These are phyloP conservation scores for Drosophila repletoides DNA, from an alignment of 1,140 invertebrate species.

Conservation along the genomic window DNA sequence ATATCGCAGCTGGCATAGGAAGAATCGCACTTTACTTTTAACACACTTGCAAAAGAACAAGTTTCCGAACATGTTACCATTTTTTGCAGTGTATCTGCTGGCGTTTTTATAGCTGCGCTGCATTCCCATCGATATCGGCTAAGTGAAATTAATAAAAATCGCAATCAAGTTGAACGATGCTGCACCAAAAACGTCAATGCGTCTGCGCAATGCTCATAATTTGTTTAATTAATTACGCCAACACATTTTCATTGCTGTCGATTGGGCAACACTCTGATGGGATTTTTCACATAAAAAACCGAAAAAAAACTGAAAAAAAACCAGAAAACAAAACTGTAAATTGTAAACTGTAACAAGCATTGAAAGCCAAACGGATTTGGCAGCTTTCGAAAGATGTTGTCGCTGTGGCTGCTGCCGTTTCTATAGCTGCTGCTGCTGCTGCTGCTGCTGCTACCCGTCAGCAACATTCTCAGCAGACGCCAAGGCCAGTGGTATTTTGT, in stretches of 20 bases:
- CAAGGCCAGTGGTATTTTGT: slow-evolving; percentile 72
- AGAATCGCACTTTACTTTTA: no score
- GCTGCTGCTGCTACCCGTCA: slow-evolving; percentile 29
- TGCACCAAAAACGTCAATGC: slow-evolving; percentile 73
- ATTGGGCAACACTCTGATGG: slow-evolving; percentile 59
- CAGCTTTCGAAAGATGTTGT: slow-evolving; percentile 68
- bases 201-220: slow-evolving; percentile 78
- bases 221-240: slow-evolving; percentile 79
- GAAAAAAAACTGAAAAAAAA: slow-evolving; percentile 18
- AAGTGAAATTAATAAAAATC: slow-evolving; percentile 79
- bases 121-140: slow-evolving; percentile 59
- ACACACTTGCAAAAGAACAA: no score
- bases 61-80: no score
- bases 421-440: neutral
- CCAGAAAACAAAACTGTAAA: slow-evolving; percentile 1
- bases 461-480: slow-evolving; percentile 71
- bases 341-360: slow-evolving; percentile 60
- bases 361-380: slow-evolving; percentile 68
- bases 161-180: slow-evolving; percentile 43
- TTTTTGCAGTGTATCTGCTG: slow-evolving; percentile 4
- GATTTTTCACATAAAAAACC: slow-evolving; percentile 64
- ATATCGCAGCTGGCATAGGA: no score
- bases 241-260: slow-evolving; percentile 67
- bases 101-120: slow-evolving; percentile 46
- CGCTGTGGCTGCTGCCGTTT: slow-evolving; percentile 37